Conservation (phyloP, 2,888 invertebrate genomes). For the Phortica magna region DNA sequence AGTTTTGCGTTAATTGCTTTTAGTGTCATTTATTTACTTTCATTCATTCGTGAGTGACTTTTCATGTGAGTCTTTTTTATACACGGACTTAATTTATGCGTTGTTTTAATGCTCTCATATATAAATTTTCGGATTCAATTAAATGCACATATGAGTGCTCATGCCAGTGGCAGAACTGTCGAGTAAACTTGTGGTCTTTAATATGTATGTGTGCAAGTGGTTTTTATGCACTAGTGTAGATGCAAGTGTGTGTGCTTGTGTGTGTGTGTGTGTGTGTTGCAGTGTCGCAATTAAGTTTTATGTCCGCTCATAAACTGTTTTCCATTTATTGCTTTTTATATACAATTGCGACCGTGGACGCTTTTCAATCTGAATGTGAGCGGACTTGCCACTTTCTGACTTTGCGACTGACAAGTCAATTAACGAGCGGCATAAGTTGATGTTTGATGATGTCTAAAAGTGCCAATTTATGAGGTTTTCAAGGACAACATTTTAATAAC, state of each 20-base stretch:
- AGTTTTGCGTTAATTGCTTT: slow-evolving; percentile 14
- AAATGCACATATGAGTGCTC: neutral
- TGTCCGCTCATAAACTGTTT: slow-evolving; percentile 2
- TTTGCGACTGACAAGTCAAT: neutral
- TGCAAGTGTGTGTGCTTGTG: neutral
- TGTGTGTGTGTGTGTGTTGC: slow-evolving; percentile 3
- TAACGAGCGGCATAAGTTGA: neutral
- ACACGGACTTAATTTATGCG: slow-evolving; percentile 3
- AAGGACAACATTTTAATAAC: too few species aligned
- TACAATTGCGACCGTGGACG: neutral
- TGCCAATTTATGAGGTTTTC: too few species aligned
- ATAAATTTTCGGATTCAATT: slow-evolving; percentile 20
- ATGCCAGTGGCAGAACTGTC: neutral
- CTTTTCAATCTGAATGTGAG: neutral
- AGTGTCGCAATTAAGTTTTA: slow-evolving; percentile 10
- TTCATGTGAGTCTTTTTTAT: neutral
- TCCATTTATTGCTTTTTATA: slow-evolving; percentile 11
- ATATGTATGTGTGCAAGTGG: neutral
- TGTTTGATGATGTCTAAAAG: too few species aligned
- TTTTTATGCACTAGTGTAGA: neutral
- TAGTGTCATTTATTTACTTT: slow-evolving; percentile 4
- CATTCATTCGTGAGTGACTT: neutral
- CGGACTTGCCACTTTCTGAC: neutral
- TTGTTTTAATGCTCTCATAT: neutral
- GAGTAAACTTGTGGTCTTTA: slow-evolving; percentile 8